Evolutionary conservation across 2,888 invertebrate species (phyloP).

Genomic region (Megalurothrips usitatus): DNA sequence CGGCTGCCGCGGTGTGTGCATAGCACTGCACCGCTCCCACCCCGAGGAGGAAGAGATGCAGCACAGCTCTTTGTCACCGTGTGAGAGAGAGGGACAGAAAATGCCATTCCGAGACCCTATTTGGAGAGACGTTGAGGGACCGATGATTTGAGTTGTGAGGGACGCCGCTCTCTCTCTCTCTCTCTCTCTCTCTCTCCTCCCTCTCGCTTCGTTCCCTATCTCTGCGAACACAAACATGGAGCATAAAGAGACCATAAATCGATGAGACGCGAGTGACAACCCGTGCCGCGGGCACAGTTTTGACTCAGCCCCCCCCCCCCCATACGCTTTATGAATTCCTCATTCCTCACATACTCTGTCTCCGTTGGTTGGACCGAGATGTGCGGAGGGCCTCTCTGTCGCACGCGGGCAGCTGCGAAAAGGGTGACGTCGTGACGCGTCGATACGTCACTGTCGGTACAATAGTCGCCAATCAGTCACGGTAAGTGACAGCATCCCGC

Average conservation of each 20-base stretch:
- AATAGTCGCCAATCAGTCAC: slow-evolving; percentile 22
- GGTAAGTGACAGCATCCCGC: background rate
- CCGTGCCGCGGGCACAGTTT: background rate
- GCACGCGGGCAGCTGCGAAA: background rate
- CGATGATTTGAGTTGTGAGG: too few relatives aligned
- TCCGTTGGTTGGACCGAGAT: background rate
- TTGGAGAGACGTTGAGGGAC: too few relatives aligned
- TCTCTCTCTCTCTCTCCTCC: too few relatives aligned
- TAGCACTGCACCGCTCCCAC: too few relatives aligned
- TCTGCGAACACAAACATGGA: background rate
- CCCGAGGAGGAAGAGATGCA: too few relatives aligned
- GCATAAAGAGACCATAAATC: background rate
- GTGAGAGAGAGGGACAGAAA: too few relatives aligned
- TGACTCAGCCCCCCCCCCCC: too few relatives aligned
- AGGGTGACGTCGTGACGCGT: background rate
- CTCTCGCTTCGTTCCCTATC: too few relatives aligned
- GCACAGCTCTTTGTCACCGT: too few relatives aligned
- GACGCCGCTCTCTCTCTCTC: too few relatives aligned
- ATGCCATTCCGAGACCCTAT: too few relatives aligned
- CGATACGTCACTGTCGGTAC: slow-evolving; percentile 22
- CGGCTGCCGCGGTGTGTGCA: too few relatives aligned
- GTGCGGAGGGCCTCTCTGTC: background rate
- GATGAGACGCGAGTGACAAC: background rate
- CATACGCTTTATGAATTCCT: background rate
- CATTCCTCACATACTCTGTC: background rate